These are phyloP conservation scores for Sthenelais limicola DNA, from an alignment of 2,888 invertebrate genomes.

Conservation along the genomic window DNA sequence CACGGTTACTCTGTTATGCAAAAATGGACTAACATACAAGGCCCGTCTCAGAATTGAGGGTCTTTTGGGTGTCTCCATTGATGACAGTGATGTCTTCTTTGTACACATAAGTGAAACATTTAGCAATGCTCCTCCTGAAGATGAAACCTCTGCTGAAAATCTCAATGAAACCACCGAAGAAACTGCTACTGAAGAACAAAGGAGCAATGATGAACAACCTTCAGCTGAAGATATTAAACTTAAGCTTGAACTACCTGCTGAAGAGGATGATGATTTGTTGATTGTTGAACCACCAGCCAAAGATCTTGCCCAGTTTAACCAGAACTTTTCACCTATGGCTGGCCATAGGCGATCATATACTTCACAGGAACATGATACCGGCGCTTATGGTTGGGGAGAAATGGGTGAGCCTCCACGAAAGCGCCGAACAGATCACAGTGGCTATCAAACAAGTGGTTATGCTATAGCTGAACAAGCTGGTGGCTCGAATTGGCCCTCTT, in stretches of 20 bases:
- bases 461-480: not conserved
- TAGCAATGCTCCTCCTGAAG: not conserved
- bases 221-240: too few species aligned
- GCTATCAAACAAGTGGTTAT: not conserved
- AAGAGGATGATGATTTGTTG: conserved; percentile 2
- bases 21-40: conserved; percentile 45
- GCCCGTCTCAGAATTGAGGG: conserved; percentile 45
- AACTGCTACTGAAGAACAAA: too few species aligned
- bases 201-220: too few species aligned
- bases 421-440: not conserved
- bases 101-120: conserved; percentile 49
- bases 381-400: conserved; percentile 8
- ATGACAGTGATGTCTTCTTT: conserved; percentile 47
- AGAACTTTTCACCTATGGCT: not conserved
- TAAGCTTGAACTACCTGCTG: conserved; percentile 1
- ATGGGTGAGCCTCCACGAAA: conserved; percentile 4
- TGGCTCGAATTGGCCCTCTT: not conserved
- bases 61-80: conserved; percentile 47
- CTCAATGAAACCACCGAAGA: too few species aligned
- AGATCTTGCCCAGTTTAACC: not conserved
- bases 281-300: conserved; percentile 4
- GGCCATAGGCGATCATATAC: conserved; percentile 19
- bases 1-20: conserved; percentile 48
- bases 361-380: not conserved
- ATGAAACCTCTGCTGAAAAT: too few species aligned